Conservation (phyloP, 2,888 invertebrate genomes). For the Ditula angustiorana region DNA sequence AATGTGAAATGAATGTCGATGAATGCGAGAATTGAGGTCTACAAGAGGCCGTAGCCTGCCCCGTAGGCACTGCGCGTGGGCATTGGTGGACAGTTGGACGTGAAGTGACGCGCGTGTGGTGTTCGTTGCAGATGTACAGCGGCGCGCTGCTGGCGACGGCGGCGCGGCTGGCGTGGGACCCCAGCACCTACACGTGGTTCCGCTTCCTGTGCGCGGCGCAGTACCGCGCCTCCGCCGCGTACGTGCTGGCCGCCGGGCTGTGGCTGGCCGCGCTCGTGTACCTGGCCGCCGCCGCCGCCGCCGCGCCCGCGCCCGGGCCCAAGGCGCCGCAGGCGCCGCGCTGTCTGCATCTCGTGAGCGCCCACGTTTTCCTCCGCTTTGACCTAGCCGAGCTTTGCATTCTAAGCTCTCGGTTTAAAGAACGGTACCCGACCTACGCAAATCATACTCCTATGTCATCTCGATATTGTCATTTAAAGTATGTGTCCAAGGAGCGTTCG, state of each 20-base stretch:
- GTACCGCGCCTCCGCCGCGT: constrained; percentile 77
- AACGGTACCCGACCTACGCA: too few relatives aligned
- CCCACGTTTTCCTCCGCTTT: neutral
- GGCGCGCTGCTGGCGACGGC: constrained; percentile 82
- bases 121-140: constrained; percentile 74
- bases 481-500: too few relatives aligned
- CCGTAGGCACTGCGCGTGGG: too few relatives aligned
- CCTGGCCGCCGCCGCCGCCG: constrained; percentile 66
- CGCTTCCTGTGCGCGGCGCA: constrained; percentile 79
- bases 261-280: constrained; percentile 77
- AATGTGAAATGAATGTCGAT: too few relatives aligned
- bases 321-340: constrained; percentile 33
- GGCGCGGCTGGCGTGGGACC: constrained; percentile 82
- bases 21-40: too few relatives aligned
- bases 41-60: too few relatives aligned
- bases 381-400: too few relatives aligned
- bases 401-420: too few relatives aligned
- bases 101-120: neutral
- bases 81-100: too few relatives aligned
- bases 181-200: constrained; percentile 82
- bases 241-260: constrained; percentile 74
- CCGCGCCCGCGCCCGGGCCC: constrained; percentile 47
- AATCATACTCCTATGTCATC: too few relatives aligned
- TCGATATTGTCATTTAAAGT: too few relatives aligned
- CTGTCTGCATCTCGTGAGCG: constrained; percentile 59